These are phyloP conservation scores for Setipinna tenuifilis DNA, from an alignment of 2,797 vertebrate species.

Conservation along the genomic window DNA sequence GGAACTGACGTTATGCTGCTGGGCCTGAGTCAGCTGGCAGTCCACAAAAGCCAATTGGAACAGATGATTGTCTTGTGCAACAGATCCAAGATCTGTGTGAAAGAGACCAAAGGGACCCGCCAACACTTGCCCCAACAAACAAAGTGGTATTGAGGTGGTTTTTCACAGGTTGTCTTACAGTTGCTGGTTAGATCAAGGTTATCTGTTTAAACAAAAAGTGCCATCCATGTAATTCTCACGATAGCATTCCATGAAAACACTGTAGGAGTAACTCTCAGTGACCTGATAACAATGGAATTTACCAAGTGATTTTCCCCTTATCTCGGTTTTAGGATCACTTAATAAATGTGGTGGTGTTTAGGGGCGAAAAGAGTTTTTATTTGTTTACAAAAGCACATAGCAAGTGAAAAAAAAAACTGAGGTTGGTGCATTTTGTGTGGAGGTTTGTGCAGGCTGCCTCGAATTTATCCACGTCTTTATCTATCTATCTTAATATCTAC, in stretches of 20 bases:
- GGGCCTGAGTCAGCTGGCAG: background rate
- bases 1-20: constrained; percentile 1
- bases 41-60: background rate
- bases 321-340: background rate
- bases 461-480: too few relatives aligned
- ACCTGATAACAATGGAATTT: background rate
- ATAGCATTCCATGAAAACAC: background rate
- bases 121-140: background rate
- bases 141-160: background rate
- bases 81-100: background rate
- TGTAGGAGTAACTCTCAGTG: background rate
- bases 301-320: background rate
- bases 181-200: background rate
- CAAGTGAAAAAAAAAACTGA: background rate
- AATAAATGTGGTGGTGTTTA: background rate
- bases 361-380: background rate
- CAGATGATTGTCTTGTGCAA: background rate
- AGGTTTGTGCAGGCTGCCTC: background rate
- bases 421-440: background rate
- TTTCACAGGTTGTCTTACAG: background rate
- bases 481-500: too few relatives aligned
- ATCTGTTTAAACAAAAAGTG: background rate
- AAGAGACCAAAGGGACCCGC: background rate
- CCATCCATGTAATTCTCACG: background rate
- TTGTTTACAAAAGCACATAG: constrained; percentile 16